Base-by-base conservation (phyloP, 2,797 vertebrate species). In the Characodon lateralis region DNA sequence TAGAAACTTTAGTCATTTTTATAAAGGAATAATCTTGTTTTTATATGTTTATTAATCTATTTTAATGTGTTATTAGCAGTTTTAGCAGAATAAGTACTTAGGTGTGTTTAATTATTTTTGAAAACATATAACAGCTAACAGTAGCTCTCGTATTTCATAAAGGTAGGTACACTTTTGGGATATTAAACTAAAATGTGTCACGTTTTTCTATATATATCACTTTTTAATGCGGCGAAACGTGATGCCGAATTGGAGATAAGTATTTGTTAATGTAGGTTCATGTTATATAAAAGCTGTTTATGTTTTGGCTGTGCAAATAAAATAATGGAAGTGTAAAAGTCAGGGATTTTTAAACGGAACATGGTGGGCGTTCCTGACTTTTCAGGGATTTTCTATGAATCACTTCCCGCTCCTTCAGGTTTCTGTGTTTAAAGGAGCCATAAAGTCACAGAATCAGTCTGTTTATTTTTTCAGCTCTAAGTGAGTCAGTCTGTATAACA, bases 401-500 rank as follows among this genome's bases (percentile, higher is more conserved):
- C 9, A 48, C 46, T 48, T 48, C 16, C 20, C 22, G 0, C 7
- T 22, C 31, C 8, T 22, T 22, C 6, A 10, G 8, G 61, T 22
- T 26, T 35, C 59, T 22, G 39, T 63, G 51, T 61, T n/a, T 65
- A 8, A 72, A 66, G 46, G 5, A 0, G 50, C 74, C 73, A 55
- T 85, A 87, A 90, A 88, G 31, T 65, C 0, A 68, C 83, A 74
- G 56, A 48, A 81, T 83, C 82, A 63, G 81, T 51, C 26, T 83
- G 76, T 90, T 81, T 85, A 77, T n/a, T 43, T 72, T 82, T 73
- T 84, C 77, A 58, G 85, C 86, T 85, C 77, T 69, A 74, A 35
- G 12, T 83, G 83, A 91, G 79, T 90, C 83, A 90, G 41, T 68
- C 56, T 78, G 63, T 71, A 74, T 80, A 65, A 31, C 71, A 61